Evolutionary conservation across 2,888 invertebrate species (phyloP).

Genomic region (Cephus pulcher): DNA sequence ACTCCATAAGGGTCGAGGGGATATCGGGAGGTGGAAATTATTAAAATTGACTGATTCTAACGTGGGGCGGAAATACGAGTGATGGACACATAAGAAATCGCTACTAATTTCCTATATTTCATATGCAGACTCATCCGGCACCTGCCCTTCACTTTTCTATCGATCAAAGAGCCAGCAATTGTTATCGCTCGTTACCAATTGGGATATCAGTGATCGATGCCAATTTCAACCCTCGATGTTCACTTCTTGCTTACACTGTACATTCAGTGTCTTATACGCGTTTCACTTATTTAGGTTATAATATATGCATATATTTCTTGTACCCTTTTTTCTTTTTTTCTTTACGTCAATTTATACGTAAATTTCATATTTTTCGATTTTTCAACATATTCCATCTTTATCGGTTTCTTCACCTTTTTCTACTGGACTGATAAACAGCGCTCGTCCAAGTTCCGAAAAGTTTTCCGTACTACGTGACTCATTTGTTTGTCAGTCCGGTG

Average conservation of each 20-base stretch:
- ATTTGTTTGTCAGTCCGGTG: neutral
- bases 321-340: neutral
- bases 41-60: constrained; percentile 51
- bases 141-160: constrained; percentile 37
- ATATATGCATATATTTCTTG: neutral
- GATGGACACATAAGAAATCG: constrained; percentile 44
- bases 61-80: constrained; percentile 20
- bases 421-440: neutral
- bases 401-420: neutral
- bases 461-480: neutral
- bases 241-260: neutral
- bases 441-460: neutral
- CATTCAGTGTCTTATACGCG: neutral
- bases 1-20: constrained; percentile 16
- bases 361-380: neutral
- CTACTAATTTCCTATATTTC: constrained; percentile 52
- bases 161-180: neutral
- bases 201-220: neutral
- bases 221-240: neutral
- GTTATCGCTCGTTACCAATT: constrained; percentile 3
- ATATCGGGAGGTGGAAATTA: constrained; percentile 36
- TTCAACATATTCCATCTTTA: neutral
- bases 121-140: constrained; percentile 54
- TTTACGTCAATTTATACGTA: neutral
- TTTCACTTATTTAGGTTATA: neutral